Evolutionary conservation across 2,113 vertebrate species (phyloP), one percentile per base, ranked within the genome.

Genomic region (Cephalopholis sonnerati): DNA sequence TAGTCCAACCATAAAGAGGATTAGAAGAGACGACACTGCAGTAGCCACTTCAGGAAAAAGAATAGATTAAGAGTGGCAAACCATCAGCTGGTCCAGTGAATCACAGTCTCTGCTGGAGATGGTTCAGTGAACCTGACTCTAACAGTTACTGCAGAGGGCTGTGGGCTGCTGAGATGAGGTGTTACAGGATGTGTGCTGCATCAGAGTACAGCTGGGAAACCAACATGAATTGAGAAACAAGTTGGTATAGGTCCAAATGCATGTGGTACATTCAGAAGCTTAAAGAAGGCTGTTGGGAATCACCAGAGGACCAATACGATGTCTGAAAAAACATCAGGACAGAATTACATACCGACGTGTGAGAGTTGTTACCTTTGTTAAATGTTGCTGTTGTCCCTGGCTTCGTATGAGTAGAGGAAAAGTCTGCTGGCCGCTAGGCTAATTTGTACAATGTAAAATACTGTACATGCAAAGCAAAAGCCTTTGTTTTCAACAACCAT

Each of bases 1-100:
- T 10, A 6, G 7, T 41, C 29, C 32, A 24, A 69, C 20, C 32
- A 22, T 13, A 20, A 20, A 22, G 59, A 27, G 44, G 74, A 82
- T 77, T 51, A 62, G 61, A 68, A 5, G 15, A 61, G 27, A 46
- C 3, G 6, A 24, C 29, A 65, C 59, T 64, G 36, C 61, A 61
- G 58, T 1, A 7, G 29, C 55, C 46, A 46, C 67, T 84, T 61
- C 3, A 51, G 51, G 51, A 79, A 50, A 18, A 39, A 66, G 58
- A 85, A 80, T 36, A 72, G 54, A 84, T 76, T 32, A 76, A 66
- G 51, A 77, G 71, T 51, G 79, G 55, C 65, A 76, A 87, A 89
- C 46, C 77, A 65, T 74, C 68, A 63, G 76, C 67, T 73, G 86
- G 77, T 86, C 51, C 69, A 59, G 55, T 85, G 81, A 83, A 62